A percentile compares a stretch with the other conserved stretches of the same genome.
Conservation (phyloP, 2,888 invertebrate genomes). For the Coleophora deauratella region DNA sequence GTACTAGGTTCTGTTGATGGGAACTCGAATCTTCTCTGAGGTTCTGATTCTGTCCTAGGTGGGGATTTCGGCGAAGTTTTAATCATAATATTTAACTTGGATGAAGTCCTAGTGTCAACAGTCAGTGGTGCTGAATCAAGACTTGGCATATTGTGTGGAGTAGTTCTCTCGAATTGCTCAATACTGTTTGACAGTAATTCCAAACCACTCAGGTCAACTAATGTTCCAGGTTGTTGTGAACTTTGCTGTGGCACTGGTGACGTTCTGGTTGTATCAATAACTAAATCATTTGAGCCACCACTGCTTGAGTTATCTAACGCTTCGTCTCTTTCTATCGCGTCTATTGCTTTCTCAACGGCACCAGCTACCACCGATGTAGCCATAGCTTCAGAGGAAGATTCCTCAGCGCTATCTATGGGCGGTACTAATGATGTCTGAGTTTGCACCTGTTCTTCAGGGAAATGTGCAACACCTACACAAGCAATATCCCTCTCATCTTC, state of each 20-base stretch:
- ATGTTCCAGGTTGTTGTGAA: constrained; percentile 24
- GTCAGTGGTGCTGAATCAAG: constrained; percentile 47
- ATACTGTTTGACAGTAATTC: constrained; percentile 90
- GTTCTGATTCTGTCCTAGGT: constrained; percentile 47
- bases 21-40: constrained; percentile 55
- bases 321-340: constrained; percentile 59
- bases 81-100: constrained; percentile 57
- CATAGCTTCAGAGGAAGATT: constrained; percentile 53
- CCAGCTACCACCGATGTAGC: constrained; percentile 42
- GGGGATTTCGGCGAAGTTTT: constrained; percentile 63
- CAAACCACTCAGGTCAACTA: constrained; percentile 84
- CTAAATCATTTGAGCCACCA: constrained; percentile 56
- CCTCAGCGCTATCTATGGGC: constrained; percentile 51
- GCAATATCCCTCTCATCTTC: constrained; percentile 62
- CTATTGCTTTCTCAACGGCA: constrained; percentile 57
- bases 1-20: constrained; percentile 33
- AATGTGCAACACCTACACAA: constrained; percentile 64
- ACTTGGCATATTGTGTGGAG: constrained; percentile 47
- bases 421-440: constrained; percentile 26
- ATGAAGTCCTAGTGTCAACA: constrained; percentile 52
- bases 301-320: constrained; percentile 52
- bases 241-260: constrained; percentile 34
- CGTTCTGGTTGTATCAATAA: constrained; percentile 57
- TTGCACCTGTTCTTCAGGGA: constrained; percentile 46
- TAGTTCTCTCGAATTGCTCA: constrained; percentile 80